phyloP scores from a whole-genome alignment of 92 coral and sea anemone species.

The Heteractis magnifica region DNA sequence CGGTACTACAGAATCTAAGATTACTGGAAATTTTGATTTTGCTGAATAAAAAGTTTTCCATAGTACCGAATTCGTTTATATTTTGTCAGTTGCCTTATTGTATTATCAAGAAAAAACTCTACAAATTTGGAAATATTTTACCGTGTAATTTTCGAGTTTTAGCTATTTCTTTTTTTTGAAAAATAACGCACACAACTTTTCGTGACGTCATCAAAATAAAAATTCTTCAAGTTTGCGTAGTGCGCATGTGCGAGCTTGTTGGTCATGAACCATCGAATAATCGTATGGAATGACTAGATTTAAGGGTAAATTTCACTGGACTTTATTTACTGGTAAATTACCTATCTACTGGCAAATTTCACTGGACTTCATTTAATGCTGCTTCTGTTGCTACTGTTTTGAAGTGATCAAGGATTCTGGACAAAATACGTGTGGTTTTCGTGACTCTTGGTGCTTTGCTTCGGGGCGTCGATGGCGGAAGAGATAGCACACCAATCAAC shows the following conservation, averaged over 20 bases:
- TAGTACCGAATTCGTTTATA: too few relatives aligned
- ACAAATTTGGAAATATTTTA: neutral
- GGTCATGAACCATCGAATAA: neutral
- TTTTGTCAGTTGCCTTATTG: too few relatives aligned
- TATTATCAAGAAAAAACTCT: too few relatives aligned
- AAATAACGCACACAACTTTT: too few relatives aligned
- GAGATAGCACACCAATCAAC: constrained; percentile 33
- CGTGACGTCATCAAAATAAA: constrained; percentile 27
- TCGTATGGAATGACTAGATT: neutral
- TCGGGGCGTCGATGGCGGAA: constrained; percentile 20
- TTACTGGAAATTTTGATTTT: too few relatives aligned
- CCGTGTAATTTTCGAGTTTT: neutral
- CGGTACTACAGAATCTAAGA: neutral
- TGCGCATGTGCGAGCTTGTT: constrained; percentile 17
- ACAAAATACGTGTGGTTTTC: constrained; percentile 22
- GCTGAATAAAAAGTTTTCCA: too few relatives aligned
- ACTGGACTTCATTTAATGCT: neutral
- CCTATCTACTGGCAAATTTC: too few relatives aligned
- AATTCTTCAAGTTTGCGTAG: constrained; percentile 17
- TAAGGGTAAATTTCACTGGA: too few relatives aligned
- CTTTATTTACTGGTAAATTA: too few relatives aligned
- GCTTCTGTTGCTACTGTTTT: constrained; percentile 20
- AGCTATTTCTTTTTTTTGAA: neutral
- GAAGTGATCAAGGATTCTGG: constrained; percentile 33
- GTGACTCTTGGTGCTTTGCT: constrained; percentile 25